These are phyloP conservation scores for Aphelinus certus DNA, from an alignment of 1,140 invertebrate genomes.

Conservation along the genomic window DNA sequence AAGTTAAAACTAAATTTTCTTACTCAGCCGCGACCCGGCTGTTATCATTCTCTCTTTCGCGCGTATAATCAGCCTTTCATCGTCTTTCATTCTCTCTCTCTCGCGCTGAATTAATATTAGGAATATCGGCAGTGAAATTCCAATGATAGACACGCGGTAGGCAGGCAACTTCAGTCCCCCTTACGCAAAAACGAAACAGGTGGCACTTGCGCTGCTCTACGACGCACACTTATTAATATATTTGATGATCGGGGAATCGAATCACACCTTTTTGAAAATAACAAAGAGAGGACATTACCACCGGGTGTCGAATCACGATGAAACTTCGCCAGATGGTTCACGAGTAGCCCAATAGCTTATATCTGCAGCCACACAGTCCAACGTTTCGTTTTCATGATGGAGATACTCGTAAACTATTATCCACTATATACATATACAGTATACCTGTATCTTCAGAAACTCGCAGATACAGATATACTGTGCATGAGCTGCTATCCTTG, in stretches of 20 bases:
- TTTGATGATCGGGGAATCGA: conserved; percentile 28
- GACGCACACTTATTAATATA: conserved; percentile 19
- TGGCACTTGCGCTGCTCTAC: conserved; percentile 55
- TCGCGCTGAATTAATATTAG: conserved; percentile 62
- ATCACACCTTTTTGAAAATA: conserved; percentile 12
- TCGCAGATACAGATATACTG: too few relatives aligned
- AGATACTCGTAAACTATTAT: too few relatives aligned
- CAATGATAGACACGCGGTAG: conserved; percentile 62
- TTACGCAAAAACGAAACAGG: conserved; percentile 46
- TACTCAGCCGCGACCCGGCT: conserved; percentile 5
- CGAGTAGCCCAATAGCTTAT: too few relatives aligned
- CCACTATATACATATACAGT: too few relatives aligned
- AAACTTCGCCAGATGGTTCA: too few relatives aligned
- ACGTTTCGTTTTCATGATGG: too few relatives aligned
- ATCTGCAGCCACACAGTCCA: too few relatives aligned
- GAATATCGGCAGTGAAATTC: conserved; percentile 69
- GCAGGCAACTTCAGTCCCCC: conserved; percentile 50
- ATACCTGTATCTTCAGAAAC: too few relatives aligned
- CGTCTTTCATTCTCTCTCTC: conserved; percentile 42
- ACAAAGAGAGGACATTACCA: too few relatives aligned
- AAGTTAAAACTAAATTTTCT: conserved; percentile 30
- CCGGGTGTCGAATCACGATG: too few relatives aligned
- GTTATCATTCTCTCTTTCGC: conserved; percentile 21
- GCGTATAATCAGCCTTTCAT: conserved; percentile 38
- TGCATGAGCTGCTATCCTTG: too few relatives aligned